A percentile compares a stretch with the other conserved stretches of the same genome.
These are phyloP conservation scores for Heliothis virescens DNA, from an alignment of 1,140 invertebrate species.

Conservation along the genomic window DNA sequence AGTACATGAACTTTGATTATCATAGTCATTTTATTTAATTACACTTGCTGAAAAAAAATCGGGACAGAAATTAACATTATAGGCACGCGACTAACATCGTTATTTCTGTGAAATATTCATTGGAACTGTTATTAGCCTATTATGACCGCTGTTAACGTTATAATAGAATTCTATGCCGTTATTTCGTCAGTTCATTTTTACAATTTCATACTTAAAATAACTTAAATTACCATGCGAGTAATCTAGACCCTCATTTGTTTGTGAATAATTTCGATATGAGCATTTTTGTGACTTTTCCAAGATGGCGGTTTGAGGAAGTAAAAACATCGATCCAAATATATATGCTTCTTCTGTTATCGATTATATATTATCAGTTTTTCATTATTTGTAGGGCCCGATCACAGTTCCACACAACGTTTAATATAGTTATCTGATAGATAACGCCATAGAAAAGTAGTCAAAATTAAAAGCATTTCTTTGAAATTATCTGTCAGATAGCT, in stretches of 20 bases:
- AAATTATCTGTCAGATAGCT: too few relatives aligned
- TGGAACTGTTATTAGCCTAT: slow-evolving; percentile 26
- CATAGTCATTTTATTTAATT: slow-evolving; percentile 25
- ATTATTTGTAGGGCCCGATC: too few relatives aligned
- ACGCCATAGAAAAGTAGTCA: too few relatives aligned
- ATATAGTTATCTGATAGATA: too few relatives aligned
- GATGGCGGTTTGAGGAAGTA: neutral
- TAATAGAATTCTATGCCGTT: slow-evolving; percentile 48
- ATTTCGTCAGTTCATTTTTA: slow-evolving; percentile 75
- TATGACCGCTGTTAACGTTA: slow-evolving; percentile 34
- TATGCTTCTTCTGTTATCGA: neutral
- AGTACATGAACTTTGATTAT: neutral
- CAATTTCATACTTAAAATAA: slow-evolving; percentile 55
- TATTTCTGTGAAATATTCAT: slow-evolving; percentile 31
- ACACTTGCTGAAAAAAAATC: slow-evolving; percentile 6
- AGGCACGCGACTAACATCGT: slow-evolving; percentile 29
- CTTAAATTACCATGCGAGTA: slow-evolving; percentile 60
- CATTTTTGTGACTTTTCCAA: neutral
- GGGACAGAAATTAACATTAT: slow-evolving; percentile 7
- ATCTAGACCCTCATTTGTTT: slow-evolving; percentile 67
- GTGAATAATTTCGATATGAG: neutral
- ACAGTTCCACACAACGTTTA: too few relatives aligned
- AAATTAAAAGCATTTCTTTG: too few relatives aligned
- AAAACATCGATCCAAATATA: neutral
- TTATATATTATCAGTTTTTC: neutral